Percentiles rank a stretch among this genome's conserved stretches.
Evolutionary conservation across 2,113 vertebrate genomes (phyloP).

Genomic region (Ploceus nigricollis): DNA sequence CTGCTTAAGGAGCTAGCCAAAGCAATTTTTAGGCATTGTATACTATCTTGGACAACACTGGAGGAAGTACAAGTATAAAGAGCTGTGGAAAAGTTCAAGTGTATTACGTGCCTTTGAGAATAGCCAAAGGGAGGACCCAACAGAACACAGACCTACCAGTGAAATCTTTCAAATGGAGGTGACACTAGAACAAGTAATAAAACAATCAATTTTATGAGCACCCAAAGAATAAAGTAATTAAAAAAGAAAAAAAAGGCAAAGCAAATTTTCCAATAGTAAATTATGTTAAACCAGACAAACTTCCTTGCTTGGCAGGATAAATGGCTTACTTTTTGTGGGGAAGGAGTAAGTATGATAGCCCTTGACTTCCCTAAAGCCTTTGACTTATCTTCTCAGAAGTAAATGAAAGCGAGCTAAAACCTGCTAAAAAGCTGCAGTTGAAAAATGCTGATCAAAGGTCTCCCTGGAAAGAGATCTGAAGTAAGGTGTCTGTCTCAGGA

Average conservation of each 20-base stretch:
- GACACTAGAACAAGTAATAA: neutral
- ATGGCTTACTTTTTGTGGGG: neutral
- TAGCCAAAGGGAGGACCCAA: neutral
- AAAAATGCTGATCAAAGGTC: neutral
- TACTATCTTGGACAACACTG: neutral
- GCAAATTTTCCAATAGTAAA: neutral
- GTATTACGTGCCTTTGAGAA: neutral
- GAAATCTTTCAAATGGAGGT: neutral
- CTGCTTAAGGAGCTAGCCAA: neutral
- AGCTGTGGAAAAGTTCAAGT: neutral
- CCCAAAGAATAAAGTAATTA: neutral
- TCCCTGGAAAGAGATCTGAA: neutral
- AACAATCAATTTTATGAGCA: neutral
- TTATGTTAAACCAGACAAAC: neutral
- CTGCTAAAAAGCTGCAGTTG: neutral
- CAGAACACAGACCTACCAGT: neutral
- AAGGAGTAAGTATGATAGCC: neutral
- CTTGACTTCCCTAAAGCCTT: neutral
- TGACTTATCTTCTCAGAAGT: neutral
- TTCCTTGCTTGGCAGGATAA: neutral
- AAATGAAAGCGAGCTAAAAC: neutral
- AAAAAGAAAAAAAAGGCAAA: neutral
- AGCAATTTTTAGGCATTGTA: neutral
- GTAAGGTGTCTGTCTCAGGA: slow-evolving; percentile 39
- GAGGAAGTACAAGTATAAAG: neutral